phyloP scores from a whole-genome alignment of 1,140 invertebrate species.

The Sipha flava region DNA sequence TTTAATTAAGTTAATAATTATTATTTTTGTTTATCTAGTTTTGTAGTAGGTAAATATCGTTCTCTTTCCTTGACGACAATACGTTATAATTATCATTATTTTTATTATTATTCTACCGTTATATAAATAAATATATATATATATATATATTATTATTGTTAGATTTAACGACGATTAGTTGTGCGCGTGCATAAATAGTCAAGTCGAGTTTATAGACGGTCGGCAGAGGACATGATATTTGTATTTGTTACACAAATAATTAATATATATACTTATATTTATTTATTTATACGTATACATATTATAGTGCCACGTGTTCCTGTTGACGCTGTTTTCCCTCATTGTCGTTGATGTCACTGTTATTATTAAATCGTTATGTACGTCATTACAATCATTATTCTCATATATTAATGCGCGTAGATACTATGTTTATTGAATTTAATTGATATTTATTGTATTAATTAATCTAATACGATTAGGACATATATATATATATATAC shows the following conservation, averaged over 20 bases:
- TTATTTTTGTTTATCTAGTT: background rate
- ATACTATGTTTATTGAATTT: background rate
- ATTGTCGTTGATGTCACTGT: background rate
- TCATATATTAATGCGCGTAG: background rate
- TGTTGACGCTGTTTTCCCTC: background rate
- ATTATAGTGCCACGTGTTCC: background rate
- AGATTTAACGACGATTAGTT: background rate
- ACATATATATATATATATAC: too few relatives aligned
- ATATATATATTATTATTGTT: background rate
- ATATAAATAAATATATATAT: background rate
- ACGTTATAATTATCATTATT: background rate
- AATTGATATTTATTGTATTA: background rate
- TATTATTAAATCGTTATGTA: background rate
- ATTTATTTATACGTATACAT: too few relatives aligned
- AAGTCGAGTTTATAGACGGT: background rate
- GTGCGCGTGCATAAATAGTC: background rate
- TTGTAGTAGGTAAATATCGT: background rate
- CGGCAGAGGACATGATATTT: background rate
- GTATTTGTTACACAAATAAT: too few relatives aligned
- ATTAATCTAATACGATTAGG: too few relatives aligned
- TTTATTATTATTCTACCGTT: background rate
- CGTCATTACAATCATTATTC: background rate
- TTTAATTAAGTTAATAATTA: background rate
- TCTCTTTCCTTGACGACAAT: background rate
- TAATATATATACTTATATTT: too few relatives aligned